Evolutionary conservation across 2,113 vertebrate genomes (phyloP).

Genomic region (Myrmecophaga tridactyla): DNA sequence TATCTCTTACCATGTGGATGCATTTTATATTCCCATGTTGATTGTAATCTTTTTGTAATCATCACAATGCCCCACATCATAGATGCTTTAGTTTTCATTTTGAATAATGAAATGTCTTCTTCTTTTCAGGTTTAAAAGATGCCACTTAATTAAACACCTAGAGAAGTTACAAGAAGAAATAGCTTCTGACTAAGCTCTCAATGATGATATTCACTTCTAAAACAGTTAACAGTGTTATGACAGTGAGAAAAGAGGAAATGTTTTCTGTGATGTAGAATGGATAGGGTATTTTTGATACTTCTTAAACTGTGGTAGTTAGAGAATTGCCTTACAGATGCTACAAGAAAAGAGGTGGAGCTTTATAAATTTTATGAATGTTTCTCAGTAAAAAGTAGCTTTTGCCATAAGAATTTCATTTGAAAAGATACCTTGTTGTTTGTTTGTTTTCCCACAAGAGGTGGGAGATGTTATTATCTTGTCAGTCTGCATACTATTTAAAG

Average conservation of each 20-base stretch:
- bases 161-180: constrained; percentile 88
- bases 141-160: constrained; percentile 94
- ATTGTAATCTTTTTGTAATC: neutral
- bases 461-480: constrained; percentile 75
- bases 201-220: constrained; percentile 76
- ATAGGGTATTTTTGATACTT: constrained; percentile 74
- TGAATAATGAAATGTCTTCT: neutral
- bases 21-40: neutral
- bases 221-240: constrained; percentile 85
- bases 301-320: constrained; percentile 75
- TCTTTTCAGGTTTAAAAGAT: constrained; percentile 92
- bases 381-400: constrained; percentile 77
- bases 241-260: constrained; percentile 81
- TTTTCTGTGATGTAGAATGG: constrained; percentile 80
- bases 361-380: constrained; percentile 73
- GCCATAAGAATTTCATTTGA: constrained; percentile 80
- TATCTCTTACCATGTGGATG: neutral
- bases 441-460: constrained; percentile 70
- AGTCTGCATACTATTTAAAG: constrained; percentile 62
- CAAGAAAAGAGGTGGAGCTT: constrained; percentile 76
- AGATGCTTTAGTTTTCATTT: neutral
- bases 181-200: constrained; percentile 81
- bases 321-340: constrained; percentile 79
- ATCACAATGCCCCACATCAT: neutral
- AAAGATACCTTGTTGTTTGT: constrained; percentile 78